These are phyloP conservation scores for Heliothis peltigera DNA, from an alignment of 2,888 invertebrate genomes.

Conservation along the genomic window DNA sequence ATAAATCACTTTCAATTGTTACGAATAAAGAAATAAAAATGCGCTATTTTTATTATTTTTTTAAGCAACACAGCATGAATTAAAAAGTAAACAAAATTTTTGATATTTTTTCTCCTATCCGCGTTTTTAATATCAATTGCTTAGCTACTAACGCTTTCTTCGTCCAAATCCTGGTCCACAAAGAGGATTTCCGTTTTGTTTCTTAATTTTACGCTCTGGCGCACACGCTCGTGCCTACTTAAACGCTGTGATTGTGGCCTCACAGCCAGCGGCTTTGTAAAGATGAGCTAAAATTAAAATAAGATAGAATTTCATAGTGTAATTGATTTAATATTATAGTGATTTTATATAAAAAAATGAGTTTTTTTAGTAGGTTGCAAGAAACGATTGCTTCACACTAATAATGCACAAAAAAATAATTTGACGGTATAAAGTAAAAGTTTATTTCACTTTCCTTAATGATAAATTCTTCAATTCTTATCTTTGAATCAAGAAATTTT, in stretches of 20 bases:
- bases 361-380: no score
- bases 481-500: no score
- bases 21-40: background rate
- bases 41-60: no score
- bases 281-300: conserved; percentile 20
- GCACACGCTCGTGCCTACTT: conserved; percentile 67
- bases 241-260: conserved; percentile 41
- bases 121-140: conserved; percentile 57
- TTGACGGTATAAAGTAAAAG: no score
- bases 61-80: background rate
- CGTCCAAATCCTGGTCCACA: conserved; percentile 56
- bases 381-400: no score
- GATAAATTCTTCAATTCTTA: no score
- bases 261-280: conserved; percentile 42
- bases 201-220: conserved; percentile 77
- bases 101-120: conserved; percentile 32
- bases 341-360: no score
- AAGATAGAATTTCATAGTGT: background rate
- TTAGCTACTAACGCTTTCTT: conserved; percentile 51
- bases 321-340: no score
- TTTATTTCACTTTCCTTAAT: no score
- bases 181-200: conserved; percentile 77
- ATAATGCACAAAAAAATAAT: no score
- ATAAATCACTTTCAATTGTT: background rate
- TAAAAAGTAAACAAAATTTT: conserved; percentile 3